These are phyloP conservation scores for Masticophis lateralis DNA, from an alignment of 2,797 vertebrate species.

Conservation along the genomic window DNA sequence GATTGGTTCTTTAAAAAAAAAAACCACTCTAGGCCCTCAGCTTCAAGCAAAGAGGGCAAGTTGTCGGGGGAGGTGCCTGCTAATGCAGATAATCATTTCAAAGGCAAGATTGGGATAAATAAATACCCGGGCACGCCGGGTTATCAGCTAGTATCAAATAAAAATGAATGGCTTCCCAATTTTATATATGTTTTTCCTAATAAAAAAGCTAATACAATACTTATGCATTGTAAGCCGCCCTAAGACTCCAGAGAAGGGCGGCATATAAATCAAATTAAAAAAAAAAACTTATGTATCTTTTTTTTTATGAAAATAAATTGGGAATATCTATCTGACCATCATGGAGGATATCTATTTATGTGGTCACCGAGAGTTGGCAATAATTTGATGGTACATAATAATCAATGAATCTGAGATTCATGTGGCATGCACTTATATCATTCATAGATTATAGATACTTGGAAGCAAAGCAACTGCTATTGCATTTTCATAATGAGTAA, in stretches of 20 bases:
- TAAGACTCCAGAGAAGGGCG: too few relatives aligned
- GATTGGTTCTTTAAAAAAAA: too few relatives aligned
- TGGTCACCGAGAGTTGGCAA: neutral
- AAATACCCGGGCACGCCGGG: too few relatives aligned
- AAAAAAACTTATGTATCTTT: neutral
- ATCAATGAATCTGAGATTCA: neutral
- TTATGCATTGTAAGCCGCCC: too few relatives aligned
- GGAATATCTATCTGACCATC: neutral
- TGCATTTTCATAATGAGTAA: neutral
- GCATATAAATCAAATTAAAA: too few relatives aligned
- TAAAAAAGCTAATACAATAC: neutral
- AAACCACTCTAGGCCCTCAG: too few relatives aligned
- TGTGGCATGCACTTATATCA: neutral
- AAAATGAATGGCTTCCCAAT: neutral
- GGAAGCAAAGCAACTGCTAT: neutral
- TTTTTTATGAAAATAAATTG: neutral
- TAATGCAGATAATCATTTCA: too few relatives aligned
- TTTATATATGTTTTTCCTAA: neutral
- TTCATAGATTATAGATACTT: neutral
- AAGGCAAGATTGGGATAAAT: too few relatives aligned
- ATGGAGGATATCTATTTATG: neutral
- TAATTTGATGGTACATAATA: neutral
- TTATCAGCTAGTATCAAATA: too few relatives aligned
- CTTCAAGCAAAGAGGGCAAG: too few relatives aligned
- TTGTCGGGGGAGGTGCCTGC: too few relatives aligned